These are phyloP conservation scores for Morus bassanus DNA, from an alignment of 2,797 vertebrate genomes.

Conservation along the genomic window DNA sequence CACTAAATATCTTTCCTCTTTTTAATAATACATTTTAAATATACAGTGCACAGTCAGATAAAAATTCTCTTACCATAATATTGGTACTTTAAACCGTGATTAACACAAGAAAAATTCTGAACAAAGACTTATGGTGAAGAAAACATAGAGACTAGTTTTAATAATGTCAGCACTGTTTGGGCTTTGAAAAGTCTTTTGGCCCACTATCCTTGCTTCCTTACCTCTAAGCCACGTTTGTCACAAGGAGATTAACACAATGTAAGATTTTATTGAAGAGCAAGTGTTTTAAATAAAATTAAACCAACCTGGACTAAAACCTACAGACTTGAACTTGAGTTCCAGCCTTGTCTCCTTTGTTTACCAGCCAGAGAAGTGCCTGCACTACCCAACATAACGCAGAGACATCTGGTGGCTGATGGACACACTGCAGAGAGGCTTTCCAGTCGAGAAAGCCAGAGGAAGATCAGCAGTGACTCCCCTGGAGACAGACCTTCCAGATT, in stretches of 20 bases:
- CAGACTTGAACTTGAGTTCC: fast-evolving
- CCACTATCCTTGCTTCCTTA: not conserved
- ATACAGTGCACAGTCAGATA: not conserved
- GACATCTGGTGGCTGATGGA: not conserved
- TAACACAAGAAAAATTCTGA: not conserved
- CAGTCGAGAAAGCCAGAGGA: fast-evolving
- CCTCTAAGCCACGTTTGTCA: not conserved
- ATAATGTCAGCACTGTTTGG: fast-evolving
- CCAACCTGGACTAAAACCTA: not conserved
- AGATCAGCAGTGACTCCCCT: not conserved
- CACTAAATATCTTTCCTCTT: not conserved
- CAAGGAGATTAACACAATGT: not conserved
- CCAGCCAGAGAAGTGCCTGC: not conserved
- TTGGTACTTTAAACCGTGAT: not conserved
- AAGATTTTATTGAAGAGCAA: not conserved
- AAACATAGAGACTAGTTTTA: not conserved
- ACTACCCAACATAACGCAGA: not conserved
- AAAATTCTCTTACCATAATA: not conserved
- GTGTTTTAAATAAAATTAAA: not conserved
- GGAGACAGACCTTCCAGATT: fast-evolving
- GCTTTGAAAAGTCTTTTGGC: not conserved
- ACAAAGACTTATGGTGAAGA: not conserved
- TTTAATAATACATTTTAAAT: not conserved
- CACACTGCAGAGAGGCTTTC: not conserved
- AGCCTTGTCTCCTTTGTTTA: not conserved